phyloP scores from a whole-genome alignment of 2,888 invertebrate species.

The Melanotus villosus region DNA sequence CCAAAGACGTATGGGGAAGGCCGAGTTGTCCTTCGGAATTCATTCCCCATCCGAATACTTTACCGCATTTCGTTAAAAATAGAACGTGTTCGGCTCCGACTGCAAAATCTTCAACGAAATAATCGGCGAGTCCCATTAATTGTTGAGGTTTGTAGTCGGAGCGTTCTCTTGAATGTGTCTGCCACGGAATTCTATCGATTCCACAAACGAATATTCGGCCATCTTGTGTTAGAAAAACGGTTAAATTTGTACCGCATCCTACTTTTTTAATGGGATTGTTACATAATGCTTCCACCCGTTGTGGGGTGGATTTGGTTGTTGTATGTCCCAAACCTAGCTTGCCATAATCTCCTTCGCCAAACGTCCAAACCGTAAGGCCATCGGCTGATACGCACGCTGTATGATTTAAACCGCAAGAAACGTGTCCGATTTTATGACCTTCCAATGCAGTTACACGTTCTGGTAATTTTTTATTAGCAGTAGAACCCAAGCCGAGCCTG shows the following conservation, averaged over 20 bases:
- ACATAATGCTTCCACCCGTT: slow-evolving; percentile 71
- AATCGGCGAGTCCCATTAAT: slow-evolving; percentile 68
- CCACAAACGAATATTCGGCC: slow-evolving; percentile 76
- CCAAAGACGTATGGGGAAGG: slow-evolving; percentile 71
- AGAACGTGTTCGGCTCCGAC: slow-evolving; percentile 76
- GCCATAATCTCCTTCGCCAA: slow-evolving; percentile 78
- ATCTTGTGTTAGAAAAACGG: slow-evolving; percentile 73
- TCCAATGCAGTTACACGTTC: slow-evolving; percentile 72
- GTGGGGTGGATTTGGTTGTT: slow-evolving; percentile 68
- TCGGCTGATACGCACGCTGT: slow-evolving; percentile 74
- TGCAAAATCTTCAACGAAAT: slow-evolving; percentile 72
- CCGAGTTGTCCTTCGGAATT: slow-evolving; percentile 76
- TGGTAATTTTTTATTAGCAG: slow-evolving; percentile 75
- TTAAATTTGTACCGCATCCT: slow-evolving; percentile 76
- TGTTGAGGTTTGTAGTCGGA: slow-evolving; percentile 71
- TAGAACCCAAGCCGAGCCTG: slow-evolving; percentile 73
- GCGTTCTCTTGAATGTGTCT: slow-evolving; percentile 69
- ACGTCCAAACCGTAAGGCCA: slow-evolving; percentile 74
- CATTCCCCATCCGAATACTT: slow-evolving; percentile 76
- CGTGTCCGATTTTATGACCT: slow-evolving; percentile 70
- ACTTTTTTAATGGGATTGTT: slow-evolving; percentile 73
- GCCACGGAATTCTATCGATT: slow-evolving; percentile 73
- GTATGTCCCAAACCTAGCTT: slow-evolving; percentile 72
- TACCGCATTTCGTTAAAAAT: slow-evolving; percentile 71
- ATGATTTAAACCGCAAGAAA: slow-evolving; percentile 77